These are phyloP conservation scores for Nymphicus hollandicus DNA, from an alignment of 2,113 vertebrate species.

Conservation along the genomic window DNA sequence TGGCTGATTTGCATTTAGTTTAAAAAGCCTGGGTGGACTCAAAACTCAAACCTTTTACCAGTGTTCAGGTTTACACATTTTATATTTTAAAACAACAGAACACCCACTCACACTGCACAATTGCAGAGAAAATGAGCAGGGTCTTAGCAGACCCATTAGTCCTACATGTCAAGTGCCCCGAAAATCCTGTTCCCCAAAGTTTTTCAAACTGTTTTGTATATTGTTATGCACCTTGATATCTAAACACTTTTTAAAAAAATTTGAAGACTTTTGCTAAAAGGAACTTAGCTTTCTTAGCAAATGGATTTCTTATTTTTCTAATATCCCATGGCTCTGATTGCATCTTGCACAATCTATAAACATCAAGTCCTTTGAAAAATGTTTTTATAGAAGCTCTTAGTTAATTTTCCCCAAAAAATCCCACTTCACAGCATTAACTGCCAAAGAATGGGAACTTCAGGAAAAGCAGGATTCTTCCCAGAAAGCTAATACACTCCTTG, in stretches of 20 bases:
- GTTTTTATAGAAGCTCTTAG: neutral
- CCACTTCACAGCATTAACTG: neutral
- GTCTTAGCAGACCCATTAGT: neutral
- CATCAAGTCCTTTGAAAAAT: neutral
- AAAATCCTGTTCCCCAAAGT: neutral
- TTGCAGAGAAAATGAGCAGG: neutral
- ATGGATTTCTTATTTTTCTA: neutral
- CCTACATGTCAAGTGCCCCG: neutral
- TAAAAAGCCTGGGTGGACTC: neutral
- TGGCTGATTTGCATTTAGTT: neutral
- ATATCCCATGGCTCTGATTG: neutral
- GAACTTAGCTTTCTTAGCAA: neutral
- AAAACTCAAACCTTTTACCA: neutral
- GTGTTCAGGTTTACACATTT: neutral
- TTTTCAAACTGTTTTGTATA: neutral
- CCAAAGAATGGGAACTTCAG: slow-evolving; percentile 34
- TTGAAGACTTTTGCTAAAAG: neutral
- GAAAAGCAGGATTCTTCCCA: slow-evolving; percentile 69
- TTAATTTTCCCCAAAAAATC: slow-evolving; percentile 40
- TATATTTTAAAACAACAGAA: neutral
- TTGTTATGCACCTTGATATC: neutral
- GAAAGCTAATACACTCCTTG: slow-evolving; percentile 75
- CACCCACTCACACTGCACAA: neutral
- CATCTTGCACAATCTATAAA: neutral
- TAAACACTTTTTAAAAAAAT: neutral